Conservation (phyloP, 2,888 invertebrate species). For the Orthonychiurus folsomi region DNA sequence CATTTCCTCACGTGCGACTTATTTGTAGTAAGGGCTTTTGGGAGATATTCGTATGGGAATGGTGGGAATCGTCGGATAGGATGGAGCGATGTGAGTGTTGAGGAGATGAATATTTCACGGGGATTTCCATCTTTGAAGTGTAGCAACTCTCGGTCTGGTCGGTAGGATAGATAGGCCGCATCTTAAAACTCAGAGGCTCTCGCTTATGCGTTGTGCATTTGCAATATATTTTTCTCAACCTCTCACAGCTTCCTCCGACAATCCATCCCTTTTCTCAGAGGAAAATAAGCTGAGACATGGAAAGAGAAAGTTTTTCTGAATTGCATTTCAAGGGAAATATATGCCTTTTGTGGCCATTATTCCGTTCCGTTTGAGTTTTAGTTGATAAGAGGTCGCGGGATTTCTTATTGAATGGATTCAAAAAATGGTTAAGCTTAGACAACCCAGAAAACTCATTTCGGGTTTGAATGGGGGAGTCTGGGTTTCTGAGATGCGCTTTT, state of each 20-base stretch:
- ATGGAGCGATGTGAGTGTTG: conserved; percentile 29
- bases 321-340: too few relatives aligned
- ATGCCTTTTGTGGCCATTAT: too few relatives aligned
- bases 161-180: not conserved
- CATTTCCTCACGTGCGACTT: not conserved
- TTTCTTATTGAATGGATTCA: too few relatives aligned
- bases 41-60: conserved; percentile 7
- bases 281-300: too few relatives aligned
- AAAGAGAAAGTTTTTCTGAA: too few relatives aligned
- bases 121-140: conserved; percentile 28
- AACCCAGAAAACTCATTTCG: too few relatives aligned
- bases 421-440: too few relatives aligned
- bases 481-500: too few relatives aligned
- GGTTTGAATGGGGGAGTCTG: too few relatives aligned
- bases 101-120: conserved; percentile 40
- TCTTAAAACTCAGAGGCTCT: not conserved
- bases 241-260: not conserved
- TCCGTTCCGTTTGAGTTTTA: too few relatives aligned
- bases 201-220: not conserved
- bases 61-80: too few relatives aligned
- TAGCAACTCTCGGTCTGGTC: not conserved
- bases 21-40: conserved; percentile 4
- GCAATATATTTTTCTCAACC: not conserved
- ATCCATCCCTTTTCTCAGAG: not conserved
- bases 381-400: too few relatives aligned